phyloP scores from a whole-genome alignment of 2,797 vertebrate genomes.

The Macroramphosus scolopax region DNA sequence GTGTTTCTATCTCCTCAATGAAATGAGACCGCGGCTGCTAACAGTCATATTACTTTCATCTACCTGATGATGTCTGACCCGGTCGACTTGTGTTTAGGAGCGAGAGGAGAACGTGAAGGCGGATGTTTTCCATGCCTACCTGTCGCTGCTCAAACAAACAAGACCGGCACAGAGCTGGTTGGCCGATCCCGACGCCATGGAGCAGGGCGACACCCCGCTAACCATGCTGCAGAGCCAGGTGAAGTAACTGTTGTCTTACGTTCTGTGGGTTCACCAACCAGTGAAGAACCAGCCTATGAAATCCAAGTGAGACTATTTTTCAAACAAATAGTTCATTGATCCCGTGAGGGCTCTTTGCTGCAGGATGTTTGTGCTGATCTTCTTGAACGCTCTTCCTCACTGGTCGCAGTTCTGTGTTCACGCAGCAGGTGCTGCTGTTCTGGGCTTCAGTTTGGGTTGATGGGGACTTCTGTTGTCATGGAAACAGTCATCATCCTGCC shows the following conservation, averaged over 20 bases:
- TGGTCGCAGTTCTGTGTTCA: neutral
- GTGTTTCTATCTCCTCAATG: too few relatives aligned
- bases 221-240: constrained; percentile 99
- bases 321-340: too few relatives aligned
- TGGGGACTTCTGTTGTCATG: constrained; percentile 3
- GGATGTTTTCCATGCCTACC: constrained; percentile 97
- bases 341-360: too few relatives aligned
- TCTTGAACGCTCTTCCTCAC: too few relatives aligned
- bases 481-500: constrained; percentile 28
- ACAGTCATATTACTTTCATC: too few relatives aligned
- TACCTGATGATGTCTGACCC: too few relatives aligned
- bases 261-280: too few relatives aligned
- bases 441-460: neutral
- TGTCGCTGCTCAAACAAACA: constrained; percentile 97
- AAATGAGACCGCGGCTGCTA: too few relatives aligned
- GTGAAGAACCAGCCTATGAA: too few relatives aligned
- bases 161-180: constrained; percentile 97
- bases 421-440: constrained; percentile 20
- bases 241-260: too few relatives aligned
- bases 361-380: too few relatives aligned
- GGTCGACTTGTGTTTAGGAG: constrained; percentile 64
- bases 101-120: constrained; percentile 99
- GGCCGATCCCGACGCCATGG: constrained; percentile 97
- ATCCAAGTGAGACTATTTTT: too few relatives aligned
- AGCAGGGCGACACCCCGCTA: constrained; percentile 96